Evolutionary conservation across 2,888 invertebrate genomes (phyloP).

Genomic region (Ornithoptera alexandrae): DNA sequence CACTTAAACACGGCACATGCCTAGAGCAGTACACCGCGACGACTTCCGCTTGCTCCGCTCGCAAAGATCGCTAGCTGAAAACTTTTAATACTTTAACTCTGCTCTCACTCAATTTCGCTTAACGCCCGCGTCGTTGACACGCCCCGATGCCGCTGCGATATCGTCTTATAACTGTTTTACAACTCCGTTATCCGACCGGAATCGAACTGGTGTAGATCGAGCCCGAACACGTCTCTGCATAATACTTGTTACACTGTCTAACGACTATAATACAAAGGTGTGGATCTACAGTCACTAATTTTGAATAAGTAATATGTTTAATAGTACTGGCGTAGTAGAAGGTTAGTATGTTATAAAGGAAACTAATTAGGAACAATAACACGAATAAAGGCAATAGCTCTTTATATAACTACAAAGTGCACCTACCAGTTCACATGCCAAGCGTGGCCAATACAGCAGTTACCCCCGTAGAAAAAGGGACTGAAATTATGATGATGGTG

Average conservation of each 20-base stretch:
- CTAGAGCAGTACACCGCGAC: constrained; percentile 39
- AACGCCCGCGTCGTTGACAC: constrained; percentile 70
- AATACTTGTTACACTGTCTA: background rate
- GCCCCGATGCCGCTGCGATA: constrained; percentile 56
- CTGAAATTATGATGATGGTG: too few relatives aligned
- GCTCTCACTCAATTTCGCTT: constrained; percentile 78
- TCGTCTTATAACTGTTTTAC: constrained; percentile 63
- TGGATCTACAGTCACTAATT: background rate
- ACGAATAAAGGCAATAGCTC: too few relatives aligned
- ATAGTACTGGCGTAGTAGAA: too few relatives aligned
- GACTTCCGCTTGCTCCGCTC: constrained; percentile 50
- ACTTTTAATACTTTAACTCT: constrained; percentile 80
- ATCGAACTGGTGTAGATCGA: constrained; percentile 23
- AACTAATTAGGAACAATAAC: too few relatives aligned
- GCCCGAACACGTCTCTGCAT: background rate
- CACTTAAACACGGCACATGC: constrained; percentile 31
- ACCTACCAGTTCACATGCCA: too few relatives aligned
- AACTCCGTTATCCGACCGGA: constrained; percentile 32
- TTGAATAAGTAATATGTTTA: too few relatives aligned
- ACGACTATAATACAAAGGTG: background rate
- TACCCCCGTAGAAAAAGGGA: too few relatives aligned
- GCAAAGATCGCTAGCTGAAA: constrained; percentile 75
- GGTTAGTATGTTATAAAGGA: too few relatives aligned
- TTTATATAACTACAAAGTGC: too few relatives aligned
- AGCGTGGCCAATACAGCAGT: too few relatives aligned